Evolutionary conservation across 2,888 invertebrate genomes (phyloP).

Genomic region (Deilephila elpenor): DNA sequence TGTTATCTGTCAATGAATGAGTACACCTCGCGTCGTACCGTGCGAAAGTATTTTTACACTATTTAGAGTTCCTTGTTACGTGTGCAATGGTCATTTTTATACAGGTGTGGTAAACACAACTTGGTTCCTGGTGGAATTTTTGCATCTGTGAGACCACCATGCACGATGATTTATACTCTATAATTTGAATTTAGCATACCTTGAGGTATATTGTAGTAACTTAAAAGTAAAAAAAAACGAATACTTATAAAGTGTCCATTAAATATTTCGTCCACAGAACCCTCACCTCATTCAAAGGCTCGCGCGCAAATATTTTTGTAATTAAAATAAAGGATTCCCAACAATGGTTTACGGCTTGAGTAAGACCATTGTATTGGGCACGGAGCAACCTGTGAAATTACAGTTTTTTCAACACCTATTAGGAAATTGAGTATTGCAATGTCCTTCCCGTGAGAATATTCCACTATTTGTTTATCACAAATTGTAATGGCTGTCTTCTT

Average conservation of each 20-base stretch:
- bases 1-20: conserved; percentile 11
- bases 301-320: conserved; percentile 8
- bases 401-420: conserved; percentile 12
- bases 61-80: conserved; percentile 5
- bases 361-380: conserved; percentile 13
- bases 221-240: too few species aligned
- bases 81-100: background rate
- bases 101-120: too few species aligned
- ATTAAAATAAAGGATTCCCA: conserved; percentile 34
- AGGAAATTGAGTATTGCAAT: conserved; percentile 5
- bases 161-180: too few species aligned
- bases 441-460: conserved; percentile 20
- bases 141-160: too few species aligned
- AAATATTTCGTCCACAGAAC: background rate
- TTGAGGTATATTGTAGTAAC: too few species aligned
- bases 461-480: conserved; percentile 1
- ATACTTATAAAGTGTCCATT: too few species aligned
- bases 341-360: conserved; percentile 12
- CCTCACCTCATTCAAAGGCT: background rate
- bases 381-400: conserved; percentile 19
- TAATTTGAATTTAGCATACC: too few species aligned
- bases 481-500: background rate
- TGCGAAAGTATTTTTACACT: conserved; percentile 35
- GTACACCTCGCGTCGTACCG: conserved; percentile 30
- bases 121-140: too few species aligned